Conservation (phyloP, 2,888 invertebrate genomes). For the Sinohyriopsis cumingii region DNA sequence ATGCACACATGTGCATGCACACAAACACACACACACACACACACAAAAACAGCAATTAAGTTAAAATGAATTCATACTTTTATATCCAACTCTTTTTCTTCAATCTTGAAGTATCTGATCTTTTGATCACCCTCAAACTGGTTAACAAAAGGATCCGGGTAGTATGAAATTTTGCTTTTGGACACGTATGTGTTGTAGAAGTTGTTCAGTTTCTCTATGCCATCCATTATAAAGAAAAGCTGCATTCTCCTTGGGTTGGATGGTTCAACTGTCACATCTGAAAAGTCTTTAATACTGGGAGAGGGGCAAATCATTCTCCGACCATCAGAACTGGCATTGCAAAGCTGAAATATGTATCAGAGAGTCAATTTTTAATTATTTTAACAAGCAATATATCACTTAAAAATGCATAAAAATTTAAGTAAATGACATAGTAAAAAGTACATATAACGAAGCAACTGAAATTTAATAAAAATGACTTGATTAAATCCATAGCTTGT, state of each 20-base stretch:
- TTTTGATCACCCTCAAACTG: constrained; percentile 45
- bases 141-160: constrained; percentile 62
- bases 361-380: neutral
- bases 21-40: too few species aligned
- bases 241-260: constrained; percentile 39
- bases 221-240: constrained; percentile 68
- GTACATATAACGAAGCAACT: too few species aligned
- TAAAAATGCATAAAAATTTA: too few species aligned
- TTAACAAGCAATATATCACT: too few species aligned
- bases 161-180: constrained; percentile 59
- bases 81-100: constrained; percentile 50
- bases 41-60: neutral
- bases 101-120: constrained; percentile 43
- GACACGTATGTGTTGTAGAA: constrained; percentile 19
- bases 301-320: constrained; percentile 59
- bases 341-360: constrained; percentile 25
- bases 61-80: constrained; percentile 39
- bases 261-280: constrained; percentile 25
- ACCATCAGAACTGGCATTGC: constrained; percentile 36
- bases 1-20: too few species aligned
- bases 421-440: too few species aligned
- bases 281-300: constrained; percentile 43
- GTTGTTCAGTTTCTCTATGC: constrained; percentile 50
- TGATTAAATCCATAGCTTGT: too few species aligned
- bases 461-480: too few species aligned